Evolutionary conservation across 1,140 invertebrate species (phyloP).

Genomic region (Homalodisca vitripennis): DNA sequence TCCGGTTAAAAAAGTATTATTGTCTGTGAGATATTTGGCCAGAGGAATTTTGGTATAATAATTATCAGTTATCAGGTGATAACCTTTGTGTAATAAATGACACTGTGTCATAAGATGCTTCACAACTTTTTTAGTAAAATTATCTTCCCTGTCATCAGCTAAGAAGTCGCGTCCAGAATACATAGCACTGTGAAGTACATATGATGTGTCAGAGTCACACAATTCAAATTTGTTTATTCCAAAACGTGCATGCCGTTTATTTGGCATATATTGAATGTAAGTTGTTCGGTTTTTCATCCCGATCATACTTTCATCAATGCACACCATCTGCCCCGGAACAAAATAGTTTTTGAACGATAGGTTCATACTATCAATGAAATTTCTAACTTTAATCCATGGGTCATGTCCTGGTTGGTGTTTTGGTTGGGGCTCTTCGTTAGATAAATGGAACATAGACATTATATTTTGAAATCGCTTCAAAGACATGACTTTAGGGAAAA

Average conservation of each 20-base stretch:
- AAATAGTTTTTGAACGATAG: neutral
- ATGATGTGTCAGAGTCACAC: neutral
- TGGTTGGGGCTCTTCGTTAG: neutral
- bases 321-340: neutral
- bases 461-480: neutral
- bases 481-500: neutral
- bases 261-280: neutral
- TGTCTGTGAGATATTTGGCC: neutral
- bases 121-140: neutral
- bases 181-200: neutral
- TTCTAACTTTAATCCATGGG: neutral
- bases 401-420: neutral
- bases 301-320: constrained; percentile 11
- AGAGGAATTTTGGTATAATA: neutral
- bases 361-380: neutral
- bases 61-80: constrained; percentile 2
- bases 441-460: neutral
- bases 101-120: neutral
- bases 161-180: neutral
- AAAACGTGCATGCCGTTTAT: neutral
- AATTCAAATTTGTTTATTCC: constrained; percentile 10
- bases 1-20: neutral
- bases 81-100: neutral
- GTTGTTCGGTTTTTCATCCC: neutral
- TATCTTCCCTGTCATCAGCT: neutral